These are phyloP conservation scores for Sinocyclocheilus grahami DNA, from an alignment of 2,113 vertebrate genomes.

Conservation along the genomic window DNA sequence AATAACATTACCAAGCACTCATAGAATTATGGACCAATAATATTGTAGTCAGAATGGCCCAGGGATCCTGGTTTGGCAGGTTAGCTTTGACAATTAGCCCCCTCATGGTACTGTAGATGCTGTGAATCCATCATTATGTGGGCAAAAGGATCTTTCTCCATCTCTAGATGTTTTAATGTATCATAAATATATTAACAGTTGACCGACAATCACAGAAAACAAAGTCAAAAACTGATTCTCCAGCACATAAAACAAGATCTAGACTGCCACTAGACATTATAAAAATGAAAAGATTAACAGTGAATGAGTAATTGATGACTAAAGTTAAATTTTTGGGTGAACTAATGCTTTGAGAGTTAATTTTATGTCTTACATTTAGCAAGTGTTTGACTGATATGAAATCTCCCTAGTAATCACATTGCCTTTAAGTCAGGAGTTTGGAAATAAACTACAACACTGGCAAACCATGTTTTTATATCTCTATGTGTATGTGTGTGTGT, in stretches of 20 bases:
- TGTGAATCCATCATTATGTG: background rate
- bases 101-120: background rate
- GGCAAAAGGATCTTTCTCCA: no score
- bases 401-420: background rate
- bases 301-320: no score
- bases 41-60: background rate
- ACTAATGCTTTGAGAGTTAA: no score
- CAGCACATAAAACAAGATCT: background rate
- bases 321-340: no score
- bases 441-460: conserved; percentile 60
- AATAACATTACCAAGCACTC: background rate
- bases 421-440: background rate
- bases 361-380: no score
- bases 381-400: no score
- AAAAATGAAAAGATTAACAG: background rate
- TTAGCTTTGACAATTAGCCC: background rate
- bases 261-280: background rate
- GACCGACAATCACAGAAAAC: background rate
- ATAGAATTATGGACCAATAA: background rate
- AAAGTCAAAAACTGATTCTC: background rate
- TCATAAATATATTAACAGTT: background rate
- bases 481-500: background rate
- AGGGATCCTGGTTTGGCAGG: background rate
- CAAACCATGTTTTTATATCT: background rate
- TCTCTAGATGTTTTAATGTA: background rate